Base-by-base conservation (phyloP, 2,797 vertebrate genomes). In the Rhinoraja longicauda region DNA sequence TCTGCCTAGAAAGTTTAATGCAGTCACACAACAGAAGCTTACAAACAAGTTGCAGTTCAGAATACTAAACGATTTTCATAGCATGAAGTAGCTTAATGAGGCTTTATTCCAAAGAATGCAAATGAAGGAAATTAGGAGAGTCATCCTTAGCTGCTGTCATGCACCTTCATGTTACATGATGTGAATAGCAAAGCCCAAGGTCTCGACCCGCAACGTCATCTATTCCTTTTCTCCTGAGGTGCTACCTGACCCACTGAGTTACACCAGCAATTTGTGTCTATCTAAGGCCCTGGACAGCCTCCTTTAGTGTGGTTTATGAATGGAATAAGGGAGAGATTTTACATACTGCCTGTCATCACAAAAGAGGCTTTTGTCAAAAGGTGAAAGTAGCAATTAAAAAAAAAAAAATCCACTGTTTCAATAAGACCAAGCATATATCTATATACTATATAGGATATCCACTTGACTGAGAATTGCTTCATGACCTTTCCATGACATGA, bases 1-100 rank as follows among this genome's bases (percentile, higher is more conserved):
- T 8, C 84, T 88, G 84, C 84, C 84, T 64, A 32, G 84, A 84
- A 7, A 64, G n/a, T 88, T 64, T 19, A 64, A 88, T 86, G 21
- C 32, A 86, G 15, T 86, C 57, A 64, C 32, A 64, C 32, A 32
- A 39, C 29, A 62, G 57, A 59, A 86, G 82, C 9, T 29, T 12
- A 39, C 15, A 19, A 79, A 79, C 36, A 79, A 21, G 10, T 84
- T 29, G 8, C 29, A 32, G 84, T 64, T 88, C 84, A 32, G 59
- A 64, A 64, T 88, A 17, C 29, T 62, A 32, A 64, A 15, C 10
- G n/a, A n/a, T 72, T 4, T 36, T 64, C n/a, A n/a, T 59, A 62
- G n/a, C 32, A 19, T 88, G 15, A 88, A 88, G n/a, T 88, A 29
- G 32, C 4, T 64, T 88, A 32, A 88, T 19, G n/a, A 57, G 64